Conservation (phyloP, 1,140 invertebrate species). For the Lasaia peninsularis region DNA sequence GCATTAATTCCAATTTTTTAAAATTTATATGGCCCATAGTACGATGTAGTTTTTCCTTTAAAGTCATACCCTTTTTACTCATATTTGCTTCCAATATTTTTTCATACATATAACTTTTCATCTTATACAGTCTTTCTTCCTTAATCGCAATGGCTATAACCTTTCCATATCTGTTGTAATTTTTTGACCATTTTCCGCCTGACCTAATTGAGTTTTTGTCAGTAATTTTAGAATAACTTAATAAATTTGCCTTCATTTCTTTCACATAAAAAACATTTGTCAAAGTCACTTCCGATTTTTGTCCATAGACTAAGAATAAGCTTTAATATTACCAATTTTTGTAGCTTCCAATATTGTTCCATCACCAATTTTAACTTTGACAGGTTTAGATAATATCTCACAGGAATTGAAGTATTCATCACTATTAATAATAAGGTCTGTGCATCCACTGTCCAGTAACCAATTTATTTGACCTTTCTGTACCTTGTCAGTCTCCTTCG, state of each 20-base stretch:
- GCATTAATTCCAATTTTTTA: constrained; percentile 13
- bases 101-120: constrained; percentile 4
- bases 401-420: constrained; percentile 8
- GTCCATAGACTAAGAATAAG: constrained; percentile 17
- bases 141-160: constrained; percentile 10
- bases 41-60: constrained; percentile 12
- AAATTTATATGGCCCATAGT: constrained; percentile 14
- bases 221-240: constrained; percentile 26
- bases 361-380: constrained; percentile 22
- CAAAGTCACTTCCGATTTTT: constrained; percentile 18
- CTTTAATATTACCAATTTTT: constrained; percentile 19
- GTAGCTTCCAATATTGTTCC: constrained; percentile 18
- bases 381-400: constrained; percentile 13
- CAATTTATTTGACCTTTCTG: constrained; percentile 34
- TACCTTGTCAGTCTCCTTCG: constrained; percentile 15
- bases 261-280: constrained; percentile 27
- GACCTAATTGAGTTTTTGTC: constrained; percentile 1
- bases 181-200: neutral
- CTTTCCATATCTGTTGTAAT: neutral
- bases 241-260: constrained; percentile 27
- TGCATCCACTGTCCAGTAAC: constrained; percentile 48
- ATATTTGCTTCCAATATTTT: neutral
- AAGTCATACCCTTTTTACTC: constrained; percentile 2
- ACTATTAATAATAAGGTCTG: constrained; percentile 32
- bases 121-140: constrained; percentile 7